A percentile compares a stretch with the other conserved stretches of the same genome.
phyloP scores from a whole-genome alignment of 2,888 invertebrate genomes.

The Meiosimyza platycephala region DNA sequence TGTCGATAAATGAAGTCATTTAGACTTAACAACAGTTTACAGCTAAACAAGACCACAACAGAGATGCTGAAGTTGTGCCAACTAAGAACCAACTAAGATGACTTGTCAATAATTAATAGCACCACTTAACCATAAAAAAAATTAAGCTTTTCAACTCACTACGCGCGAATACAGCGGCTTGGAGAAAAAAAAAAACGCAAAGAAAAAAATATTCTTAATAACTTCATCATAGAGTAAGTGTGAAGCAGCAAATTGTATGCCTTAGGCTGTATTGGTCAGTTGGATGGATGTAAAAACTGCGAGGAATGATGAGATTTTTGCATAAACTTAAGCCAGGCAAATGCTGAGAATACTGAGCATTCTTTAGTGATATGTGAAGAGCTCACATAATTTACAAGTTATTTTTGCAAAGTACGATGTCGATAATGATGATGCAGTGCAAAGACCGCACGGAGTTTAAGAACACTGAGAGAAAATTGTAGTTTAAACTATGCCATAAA shows the following conservation, averaged over 20 bases:
- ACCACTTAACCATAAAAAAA: conserved; percentile 45
- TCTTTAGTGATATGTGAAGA: conserved; percentile 25
- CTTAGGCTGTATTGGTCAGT: conserved; percentile 1
- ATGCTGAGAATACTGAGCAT: neutral
- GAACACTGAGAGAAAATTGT: too few species aligned
- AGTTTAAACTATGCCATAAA: too few species aligned
- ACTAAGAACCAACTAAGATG: conserved; percentile 33
- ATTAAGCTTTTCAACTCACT: conserved; percentile 43
- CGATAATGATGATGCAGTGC: neutral
- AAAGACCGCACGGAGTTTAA: neutral
- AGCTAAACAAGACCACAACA: conserved; percentile 9
- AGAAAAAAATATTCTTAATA: neutral
- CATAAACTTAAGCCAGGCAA: neutral
- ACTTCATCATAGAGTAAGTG: conserved; percentile 38
- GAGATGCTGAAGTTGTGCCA: neutral
- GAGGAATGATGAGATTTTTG: conserved; percentile 2
- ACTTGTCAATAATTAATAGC: conserved; percentile 49
- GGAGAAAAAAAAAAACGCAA: neutral
- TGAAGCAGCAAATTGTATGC: conserved; percentile 28
- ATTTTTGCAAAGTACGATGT: neutral
- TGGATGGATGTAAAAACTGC: neutral
- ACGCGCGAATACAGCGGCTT: conserved; percentile 23
- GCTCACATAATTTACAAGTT: conserved; percentile 21
- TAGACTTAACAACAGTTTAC: conserved; percentile 11
- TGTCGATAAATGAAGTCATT: conserved; percentile 33